phyloP scores from a whole-genome alignment of 2,888 invertebrate species.

The Lucinisca nassula region DNA sequence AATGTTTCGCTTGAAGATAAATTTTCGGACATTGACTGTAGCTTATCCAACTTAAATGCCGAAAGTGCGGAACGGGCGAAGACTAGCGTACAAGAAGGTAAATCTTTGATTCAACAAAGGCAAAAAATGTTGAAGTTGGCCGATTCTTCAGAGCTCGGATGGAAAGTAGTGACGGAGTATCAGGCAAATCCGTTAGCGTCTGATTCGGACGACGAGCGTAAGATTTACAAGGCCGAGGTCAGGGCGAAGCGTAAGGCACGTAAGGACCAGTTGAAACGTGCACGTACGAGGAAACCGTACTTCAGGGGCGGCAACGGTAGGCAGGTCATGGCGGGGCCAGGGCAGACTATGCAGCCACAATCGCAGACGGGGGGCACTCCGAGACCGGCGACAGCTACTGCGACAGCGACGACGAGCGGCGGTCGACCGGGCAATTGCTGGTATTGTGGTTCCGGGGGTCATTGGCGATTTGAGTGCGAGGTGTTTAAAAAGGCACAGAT shows the following conservation, averaged over 20 bases:
- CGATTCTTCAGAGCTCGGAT: not conserved
- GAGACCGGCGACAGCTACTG: not conserved
- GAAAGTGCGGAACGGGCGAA: not conserved
- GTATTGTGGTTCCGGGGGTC: not conserved
- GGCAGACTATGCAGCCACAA: not conserved
- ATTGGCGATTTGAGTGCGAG: not conserved
- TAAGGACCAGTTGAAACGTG: not conserved
- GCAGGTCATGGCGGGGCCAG: not conserved
- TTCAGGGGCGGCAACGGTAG: not conserved
- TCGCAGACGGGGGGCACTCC: not conserved
- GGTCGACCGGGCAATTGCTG: not conserved
- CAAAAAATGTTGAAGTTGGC: not conserved
- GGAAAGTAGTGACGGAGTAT: not conserved
- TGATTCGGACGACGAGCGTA: not conserved
- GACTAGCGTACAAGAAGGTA: not conserved
- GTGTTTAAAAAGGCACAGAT: constrained; percentile 2
- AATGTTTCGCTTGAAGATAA: not conserved
- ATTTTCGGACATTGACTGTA: not conserved
- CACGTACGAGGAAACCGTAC: not conserved
- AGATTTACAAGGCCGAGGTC: not conserved
- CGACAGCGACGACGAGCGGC: not conserved
- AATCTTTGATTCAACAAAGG: not conserved
- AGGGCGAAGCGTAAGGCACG: not conserved
- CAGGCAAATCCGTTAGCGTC: not conserved
- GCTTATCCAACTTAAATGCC: not conserved